Evolutionary conservation across 92 coral and sea anemone species (phyloP).

Genomic region (Micromussa lordhowensis): DNA sequence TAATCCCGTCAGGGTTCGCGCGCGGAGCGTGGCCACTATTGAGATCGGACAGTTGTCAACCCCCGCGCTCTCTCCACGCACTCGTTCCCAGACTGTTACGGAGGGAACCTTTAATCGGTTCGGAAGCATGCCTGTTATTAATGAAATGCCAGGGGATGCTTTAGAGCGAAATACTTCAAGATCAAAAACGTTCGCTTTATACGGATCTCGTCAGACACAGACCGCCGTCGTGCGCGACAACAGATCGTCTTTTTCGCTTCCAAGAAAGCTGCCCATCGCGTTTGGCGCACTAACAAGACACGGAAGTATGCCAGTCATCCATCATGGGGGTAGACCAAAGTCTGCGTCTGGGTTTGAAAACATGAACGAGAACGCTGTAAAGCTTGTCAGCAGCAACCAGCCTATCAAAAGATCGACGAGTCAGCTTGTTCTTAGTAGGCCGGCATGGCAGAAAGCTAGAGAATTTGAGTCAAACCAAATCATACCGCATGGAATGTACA

Average conservation of each 20-base stretch:
- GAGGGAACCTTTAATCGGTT: constrained; percentile 62
- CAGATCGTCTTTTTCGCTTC: background rate
- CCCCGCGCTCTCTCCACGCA: constrained; percentile 30
- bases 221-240: background rate
- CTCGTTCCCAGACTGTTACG: constrained; percentile 48
- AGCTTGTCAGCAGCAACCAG: background rate
- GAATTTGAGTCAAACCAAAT: constrained; percentile 10
- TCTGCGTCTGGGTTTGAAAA: constrained; percentile 4
- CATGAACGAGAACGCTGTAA: background rate
- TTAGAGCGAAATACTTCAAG: constrained; percentile 1
- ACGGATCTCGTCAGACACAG: constrained; percentile 11
- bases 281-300: constrained; percentile 56
- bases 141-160: constrained; percentile 63
- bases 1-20: constrained; percentile 1
- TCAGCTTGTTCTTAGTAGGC: constrained; percentile 52
- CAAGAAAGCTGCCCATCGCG: constrained; percentile 40
- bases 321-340: constrained; percentile 33
- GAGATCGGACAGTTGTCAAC: constrained; percentile 28
- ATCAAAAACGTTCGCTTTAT: constrained; percentile 36
- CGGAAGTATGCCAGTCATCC: constrained; percentile 73
- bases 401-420: constrained; percentile 40
- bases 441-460: constrained; percentile 33
- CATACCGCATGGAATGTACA: constrained; percentile 49
- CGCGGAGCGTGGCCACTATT: constrained; percentile 14
- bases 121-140: constrained; percentile 80